Evolutionary conservation across 2,113 vertebrate species (phyloP), one percentile per base, ranked within the genome.

Genomic region (Uropsilus gracilis): DNA sequence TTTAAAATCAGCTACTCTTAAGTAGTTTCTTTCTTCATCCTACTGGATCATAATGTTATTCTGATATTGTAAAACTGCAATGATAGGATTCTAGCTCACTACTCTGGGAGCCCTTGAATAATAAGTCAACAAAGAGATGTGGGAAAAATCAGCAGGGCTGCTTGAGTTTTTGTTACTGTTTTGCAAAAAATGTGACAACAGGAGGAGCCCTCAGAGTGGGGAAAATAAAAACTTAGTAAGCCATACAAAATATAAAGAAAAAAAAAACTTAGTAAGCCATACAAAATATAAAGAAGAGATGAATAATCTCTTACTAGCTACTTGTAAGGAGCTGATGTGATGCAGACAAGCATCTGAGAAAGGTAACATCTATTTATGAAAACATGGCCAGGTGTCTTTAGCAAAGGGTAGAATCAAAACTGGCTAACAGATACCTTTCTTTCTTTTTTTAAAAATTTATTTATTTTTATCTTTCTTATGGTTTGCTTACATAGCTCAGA

Each of bases 101-200:
- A 75, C 42, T 85, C 20, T 92, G 46, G 53, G 85, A 90, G 30
- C 59, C 94, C 22, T 69, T 75, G 28, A 73, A 32, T 10, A 84
- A 53, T 10, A 84, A 53, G 66, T 94, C 66, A 94, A 24, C 24
- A 83, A 86, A 95, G 30, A 87, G 57, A 95, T 39, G 13, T 84
- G 44, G 14, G n/a, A 46, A 95, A 94, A 92, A 77, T 20, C n/a
- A 46, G 30, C 10, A 76, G 46, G 22, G 7, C 14, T 82, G 8
- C n/a, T 90, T 28, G 92, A 86, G 48, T 64, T 91, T n/a, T 89
- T 39, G 39, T 0, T 89, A 17, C n/a, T n/a, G n/a, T 69, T 93
- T 55, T 32, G 26, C 20, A 76, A 59, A 63, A 42, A 88, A 44
- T 24, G n/a, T 9, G 18, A 71, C 39, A 77, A 63, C 10, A 80